Conservation (phyloP, 2,113 vertebrate genomes). For the Nothocercus julius region DNA sequence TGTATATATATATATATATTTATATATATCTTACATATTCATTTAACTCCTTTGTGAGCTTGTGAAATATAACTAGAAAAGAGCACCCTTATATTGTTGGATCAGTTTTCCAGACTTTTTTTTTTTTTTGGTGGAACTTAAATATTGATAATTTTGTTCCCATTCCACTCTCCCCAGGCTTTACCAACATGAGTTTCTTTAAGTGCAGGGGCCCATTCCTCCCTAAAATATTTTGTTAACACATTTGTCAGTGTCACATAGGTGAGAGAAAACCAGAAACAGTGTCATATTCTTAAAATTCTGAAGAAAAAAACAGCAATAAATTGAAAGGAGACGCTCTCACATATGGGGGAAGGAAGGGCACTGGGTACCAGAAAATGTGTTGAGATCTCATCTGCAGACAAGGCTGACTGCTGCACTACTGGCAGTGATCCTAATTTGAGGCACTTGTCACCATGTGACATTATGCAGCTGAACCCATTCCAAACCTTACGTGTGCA, state of each 20-base stretch:
- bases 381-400: not conserved
- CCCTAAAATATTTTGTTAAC: not conserved
- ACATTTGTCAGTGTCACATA: not conserved
- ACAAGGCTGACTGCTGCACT: not conserved
- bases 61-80: no score
- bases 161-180: not conserved
- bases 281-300: not conserved
- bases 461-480: not conserved
- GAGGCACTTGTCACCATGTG: not conserved
- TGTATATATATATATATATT: no score
- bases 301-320: not conserved
- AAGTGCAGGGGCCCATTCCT: not conserved
- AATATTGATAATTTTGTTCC: not conserved
- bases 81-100: not conserved
- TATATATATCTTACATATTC: not conserved
- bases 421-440: not conserved
- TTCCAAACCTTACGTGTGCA: not conserved
- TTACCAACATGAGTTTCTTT: not conserved
- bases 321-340: not conserved
- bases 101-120: not conserved
- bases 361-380: not conserved
- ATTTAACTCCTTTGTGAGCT: not conserved
- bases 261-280: not conserved
- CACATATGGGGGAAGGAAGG: not conserved
- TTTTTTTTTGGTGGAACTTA: not conserved